Evolutionary conservation across 2,888 invertebrate genomes (phyloP), one percentile per base, ranked within the genome.

Genomic region (Drosophila phalerata): DNA sequence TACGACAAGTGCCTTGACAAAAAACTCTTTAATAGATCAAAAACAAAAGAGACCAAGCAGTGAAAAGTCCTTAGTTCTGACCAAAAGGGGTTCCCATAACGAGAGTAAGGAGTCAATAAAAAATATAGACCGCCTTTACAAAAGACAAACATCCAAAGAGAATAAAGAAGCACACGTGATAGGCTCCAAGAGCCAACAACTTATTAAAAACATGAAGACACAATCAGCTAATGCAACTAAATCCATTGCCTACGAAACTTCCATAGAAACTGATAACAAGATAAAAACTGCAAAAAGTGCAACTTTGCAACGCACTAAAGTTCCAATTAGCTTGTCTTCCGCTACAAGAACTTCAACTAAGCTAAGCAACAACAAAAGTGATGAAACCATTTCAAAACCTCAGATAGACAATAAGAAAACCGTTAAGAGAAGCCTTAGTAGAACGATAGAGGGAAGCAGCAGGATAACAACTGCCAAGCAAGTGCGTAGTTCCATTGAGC

Each of bases 151-250:
- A 70, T 83, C 90, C 37, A 88, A 79, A 49, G 89, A 90, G 55
- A 81, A 80, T 62, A 88, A 89, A 57, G 69, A 76, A 81, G 60
- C 77, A 61, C 77, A 66, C 76, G 84, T 85, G 87, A 88, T 88
- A 88, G 89, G 85, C 67, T 86, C 90, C 32, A 83, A 85, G 79
- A 89, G 90, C 81, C 89, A 85, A 88, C 85, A 87, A 85, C 49
- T 67, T 77, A 89, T 73, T 51, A 89, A 86, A 80, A 88, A 73
- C 73, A 85, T 83, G 77, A 89, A 77, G 74, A 80, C 85, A 82
- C 85, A 85, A 89, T 86, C 85, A 86, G 89, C 76, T 73, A 85
- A 64, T 73, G 60, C 66, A 72, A 74, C 78, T 60, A 89, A 74
- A 83, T 73, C 80, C 85, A 88, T 85, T 82, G 90, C 76, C 73